A percentile compares a stretch with the other conserved stretches of the same genome.
phyloP scores from a whole-genome alignment of 2,888 invertebrate species.

The Polydrusus tereticollis region DNA sequence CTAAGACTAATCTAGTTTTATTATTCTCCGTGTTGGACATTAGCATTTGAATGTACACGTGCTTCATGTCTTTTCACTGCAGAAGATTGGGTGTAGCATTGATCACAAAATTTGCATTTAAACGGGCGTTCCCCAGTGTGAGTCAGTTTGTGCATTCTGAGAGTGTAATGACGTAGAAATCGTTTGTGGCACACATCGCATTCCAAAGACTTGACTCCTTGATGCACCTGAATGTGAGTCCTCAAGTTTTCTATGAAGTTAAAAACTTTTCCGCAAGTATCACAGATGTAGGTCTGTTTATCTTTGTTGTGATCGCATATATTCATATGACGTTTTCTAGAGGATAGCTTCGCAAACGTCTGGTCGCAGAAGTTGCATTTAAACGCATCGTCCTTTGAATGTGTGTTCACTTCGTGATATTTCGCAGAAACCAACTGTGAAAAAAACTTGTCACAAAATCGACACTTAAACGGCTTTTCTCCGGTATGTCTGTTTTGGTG shows the following conservation, averaged over 20 bases:
- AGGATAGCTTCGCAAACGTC: background rate
- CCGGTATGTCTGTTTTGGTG: conserved; percentile 63
- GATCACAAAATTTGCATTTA: too few relatives aligned
- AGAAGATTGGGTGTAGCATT: too few relatives aligned
- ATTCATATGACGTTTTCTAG: conserved; percentile 54
- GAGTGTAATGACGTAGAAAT: conserved; percentile 57
- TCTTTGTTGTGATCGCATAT: conserved; percentile 60
- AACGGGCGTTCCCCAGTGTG: conserved; percentile 71
- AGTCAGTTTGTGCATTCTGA: conserved; percentile 62
- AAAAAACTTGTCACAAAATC: too few relatives aligned
- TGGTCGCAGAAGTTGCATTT: background rate
- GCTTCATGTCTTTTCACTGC: too few relatives aligned
- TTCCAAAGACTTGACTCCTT: conserved; percentile 65
- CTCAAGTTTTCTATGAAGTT: conserved; percentile 59
- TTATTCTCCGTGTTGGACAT: too few relatives aligned
- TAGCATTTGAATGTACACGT: too few relatives aligned
- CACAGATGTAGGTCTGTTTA: conserved; percentile 64
- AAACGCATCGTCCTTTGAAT: too few relatives aligned
- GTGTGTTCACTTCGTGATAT: too few relatives aligned
- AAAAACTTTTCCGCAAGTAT: conserved; percentile 70
- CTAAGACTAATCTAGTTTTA: too few relatives aligned
- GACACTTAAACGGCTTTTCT: conserved; percentile 64
- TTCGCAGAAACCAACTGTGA: too few relatives aligned
- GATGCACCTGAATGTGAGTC: conserved; percentile 65
- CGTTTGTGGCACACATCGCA: conserved; percentile 61